Evolutionary conservation across 2,113 vertebrate species (phyloP).

Genomic region (Carassius gibelio): DNA sequence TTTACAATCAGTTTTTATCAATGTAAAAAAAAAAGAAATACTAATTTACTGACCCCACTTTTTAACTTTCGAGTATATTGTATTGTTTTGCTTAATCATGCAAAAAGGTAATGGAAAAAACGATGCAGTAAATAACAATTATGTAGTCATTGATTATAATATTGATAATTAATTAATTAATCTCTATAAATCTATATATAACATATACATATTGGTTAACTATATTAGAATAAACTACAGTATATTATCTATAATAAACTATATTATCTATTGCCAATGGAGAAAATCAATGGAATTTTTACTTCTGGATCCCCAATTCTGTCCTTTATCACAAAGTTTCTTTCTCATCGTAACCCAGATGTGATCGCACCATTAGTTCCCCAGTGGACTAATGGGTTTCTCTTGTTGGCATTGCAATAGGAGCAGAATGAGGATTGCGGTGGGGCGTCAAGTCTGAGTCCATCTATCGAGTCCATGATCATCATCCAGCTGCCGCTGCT

Average conservation of each 20-base stretch:
- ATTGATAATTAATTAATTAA: no score
- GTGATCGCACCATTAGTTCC: not conserved
- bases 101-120: no score
- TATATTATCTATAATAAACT: not conserved
- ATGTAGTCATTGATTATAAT: no score
- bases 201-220: no score
- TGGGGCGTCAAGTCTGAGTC: slow-evolving; percentile 84
- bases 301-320: not conserved
- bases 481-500: slow-evolving; percentile 84
- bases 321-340: not conserved
- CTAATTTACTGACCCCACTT: no score
- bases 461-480: slow-evolving; percentile 83
- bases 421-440: slow-evolving; percentile 89
- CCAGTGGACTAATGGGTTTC: slow-evolving; percentile 35
- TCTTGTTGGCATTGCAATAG: slow-evolving; percentile 68
- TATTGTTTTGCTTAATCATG: no score
- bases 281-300: not conserved
- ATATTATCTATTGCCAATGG: not conserved
- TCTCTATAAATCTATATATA: no score
- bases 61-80: no score
- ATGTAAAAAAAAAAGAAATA: no score
- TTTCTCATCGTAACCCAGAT: not conserved
- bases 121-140: no score
- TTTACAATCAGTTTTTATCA: no score
- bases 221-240: no score